phyloP scores from a whole-genome alignment of 2,797 vertebrate species.

The Enteromius paludinosus region DNA sequence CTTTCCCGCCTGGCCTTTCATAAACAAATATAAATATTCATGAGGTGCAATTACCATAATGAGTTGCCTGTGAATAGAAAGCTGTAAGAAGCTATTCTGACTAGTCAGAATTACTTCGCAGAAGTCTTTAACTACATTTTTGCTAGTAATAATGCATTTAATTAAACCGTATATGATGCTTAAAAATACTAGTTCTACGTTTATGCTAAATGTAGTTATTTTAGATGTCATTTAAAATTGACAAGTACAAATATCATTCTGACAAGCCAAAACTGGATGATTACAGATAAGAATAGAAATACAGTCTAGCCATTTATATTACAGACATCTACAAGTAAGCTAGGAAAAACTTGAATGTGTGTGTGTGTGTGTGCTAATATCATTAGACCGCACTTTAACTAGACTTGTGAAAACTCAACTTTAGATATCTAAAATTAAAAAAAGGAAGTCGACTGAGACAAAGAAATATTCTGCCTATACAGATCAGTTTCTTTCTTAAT shows the following conservation, averaged over 20 bases:
- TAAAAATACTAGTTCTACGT: not conserved
- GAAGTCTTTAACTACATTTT: not conserved
- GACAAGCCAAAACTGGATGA: not conserved
- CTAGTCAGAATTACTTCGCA: not conserved
- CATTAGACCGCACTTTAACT: not conserved
- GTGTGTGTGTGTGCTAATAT: not conserved
- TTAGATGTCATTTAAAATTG: not conserved
- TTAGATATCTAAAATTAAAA: not conserved
- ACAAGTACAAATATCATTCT: not conserved
- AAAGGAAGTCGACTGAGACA: not conserved
- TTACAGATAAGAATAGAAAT: not conserved
- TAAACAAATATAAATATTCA: constrained; percentile 13
- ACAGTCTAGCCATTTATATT: not conserved
- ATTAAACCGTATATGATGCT: not conserved
- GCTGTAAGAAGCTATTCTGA: not conserved
- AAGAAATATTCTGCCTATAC: not conserved
- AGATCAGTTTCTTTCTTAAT: not conserved
- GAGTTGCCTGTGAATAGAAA: constrained; percentile 1
- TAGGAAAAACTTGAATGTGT: not conserved
- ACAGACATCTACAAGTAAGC: not conserved
- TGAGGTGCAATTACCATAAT: constrained; percentile 12
- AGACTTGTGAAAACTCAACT: not conserved
- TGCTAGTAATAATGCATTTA: not conserved
- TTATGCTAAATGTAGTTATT: not conserved
- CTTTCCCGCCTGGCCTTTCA: not conserved